Percentiles rank a stretch among this genome's conserved stretches.
phyloP scores from a whole-genome alignment of 1,140 invertebrate species.

The Caenorhabditis remanei region DNA sequence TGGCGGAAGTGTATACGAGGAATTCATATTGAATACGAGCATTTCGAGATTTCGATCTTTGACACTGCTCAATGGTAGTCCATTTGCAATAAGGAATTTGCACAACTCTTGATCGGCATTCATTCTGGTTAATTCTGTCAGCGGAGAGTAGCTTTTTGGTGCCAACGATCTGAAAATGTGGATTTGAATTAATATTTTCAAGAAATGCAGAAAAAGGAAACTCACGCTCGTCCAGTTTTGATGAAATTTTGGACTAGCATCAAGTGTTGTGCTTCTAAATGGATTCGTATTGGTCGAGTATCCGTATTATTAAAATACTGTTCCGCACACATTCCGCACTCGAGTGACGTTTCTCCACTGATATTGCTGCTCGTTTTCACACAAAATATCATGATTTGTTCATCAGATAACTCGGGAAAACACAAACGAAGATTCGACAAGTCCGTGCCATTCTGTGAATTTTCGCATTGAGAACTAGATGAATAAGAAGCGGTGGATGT shows the following conservation, averaged over 20 bases:
- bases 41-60: conserved; percentile 12
- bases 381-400: conserved; percentile 26
- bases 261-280: neutral
- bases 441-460: neutral
- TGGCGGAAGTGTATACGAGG: neutral
- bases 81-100: neutral
- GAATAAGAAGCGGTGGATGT: neutral
- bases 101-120: neutral
- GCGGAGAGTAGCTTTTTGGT: neutral
- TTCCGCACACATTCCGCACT: conserved; percentile 33
- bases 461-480: too few relatives aligned
- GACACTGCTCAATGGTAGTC: neutral
- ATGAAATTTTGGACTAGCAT: neutral
- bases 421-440: neutral
- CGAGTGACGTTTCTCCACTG: neutral
- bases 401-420: conserved; percentile 12
- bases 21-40: conserved; percentile 34
- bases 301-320: neutral
- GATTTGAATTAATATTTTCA: neutral
- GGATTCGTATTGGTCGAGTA: neutral
- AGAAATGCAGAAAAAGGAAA: neutral
- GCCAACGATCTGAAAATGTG: neutral
- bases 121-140: neutral
- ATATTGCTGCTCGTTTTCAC: conserved; percentile 34
- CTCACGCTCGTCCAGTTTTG: conserved; percentile 8